phyloP scores from a whole-genome alignment of 2,797 vertebrate genomes.

The Pelodytes ibericus region DNA sequence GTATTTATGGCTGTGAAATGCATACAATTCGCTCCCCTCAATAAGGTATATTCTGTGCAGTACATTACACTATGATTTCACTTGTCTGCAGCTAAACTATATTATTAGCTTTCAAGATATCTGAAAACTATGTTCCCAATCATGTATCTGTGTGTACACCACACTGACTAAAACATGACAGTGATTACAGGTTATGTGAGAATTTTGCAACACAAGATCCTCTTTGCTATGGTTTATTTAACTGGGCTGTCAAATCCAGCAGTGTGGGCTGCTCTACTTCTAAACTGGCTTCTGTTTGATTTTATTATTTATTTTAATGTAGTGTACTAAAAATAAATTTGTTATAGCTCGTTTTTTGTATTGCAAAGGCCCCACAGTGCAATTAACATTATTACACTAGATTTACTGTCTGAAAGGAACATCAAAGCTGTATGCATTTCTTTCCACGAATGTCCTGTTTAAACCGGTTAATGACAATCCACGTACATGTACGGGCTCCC shows the following conservation, averaged over 20 bases:
- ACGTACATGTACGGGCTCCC: too few relatives aligned
- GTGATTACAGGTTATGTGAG: slow-evolving; percentile 32
- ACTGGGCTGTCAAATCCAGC: slow-evolving; percentile 17
- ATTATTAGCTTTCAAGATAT: not conserved
- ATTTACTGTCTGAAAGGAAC: too few relatives aligned
- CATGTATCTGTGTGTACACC: not conserved
- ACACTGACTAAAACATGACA: slow-evolving; percentile 5
- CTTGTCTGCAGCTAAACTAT: not conserved
- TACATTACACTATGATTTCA: not conserved
- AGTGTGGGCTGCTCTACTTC: slow-evolving; percentile 1
- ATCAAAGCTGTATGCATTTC: too few relatives aligned
- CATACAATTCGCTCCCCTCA: not conserved
- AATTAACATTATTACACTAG: too few relatives aligned
- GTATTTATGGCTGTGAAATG: not conserved
- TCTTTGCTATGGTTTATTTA: slow-evolving; percentile 24
- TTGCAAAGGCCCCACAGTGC: not conserved
- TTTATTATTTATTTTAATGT: not conserved
- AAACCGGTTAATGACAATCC: too few relatives aligned
- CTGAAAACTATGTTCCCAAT: not conserved
- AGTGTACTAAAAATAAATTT: not conserved
- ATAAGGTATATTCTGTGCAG: not conserved
- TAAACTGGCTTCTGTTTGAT: not conserved
- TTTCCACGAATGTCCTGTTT: too few relatives aligned
- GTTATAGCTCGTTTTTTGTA: not conserved
- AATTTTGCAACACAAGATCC: slow-evolving; percentile 7